Conservation (phyloP, 2,797 vertebrate species). For the Cyclopterus lumpus region DNA sequence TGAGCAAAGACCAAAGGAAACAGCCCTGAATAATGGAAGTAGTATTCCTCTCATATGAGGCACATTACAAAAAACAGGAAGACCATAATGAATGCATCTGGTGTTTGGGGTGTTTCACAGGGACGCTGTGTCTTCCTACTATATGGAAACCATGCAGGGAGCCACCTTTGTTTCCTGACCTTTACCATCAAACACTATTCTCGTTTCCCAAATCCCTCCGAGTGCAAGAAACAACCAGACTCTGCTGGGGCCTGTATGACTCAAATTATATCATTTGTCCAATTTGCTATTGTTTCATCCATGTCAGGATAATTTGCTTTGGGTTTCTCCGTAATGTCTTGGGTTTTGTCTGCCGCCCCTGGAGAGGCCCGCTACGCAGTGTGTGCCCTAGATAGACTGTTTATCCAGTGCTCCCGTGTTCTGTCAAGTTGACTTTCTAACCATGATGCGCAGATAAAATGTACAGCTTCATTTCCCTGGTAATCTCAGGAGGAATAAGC, state of each 20-base stretch:
- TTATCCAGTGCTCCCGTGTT: conserved; percentile 84
- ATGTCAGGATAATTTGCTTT: conserved; percentile 90
- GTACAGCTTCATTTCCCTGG: conserved; percentile 83
- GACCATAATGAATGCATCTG: conserved; percentile 81
- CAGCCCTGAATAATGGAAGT: conserved; percentile 72
- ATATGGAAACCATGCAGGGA: conserved; percentile 58
- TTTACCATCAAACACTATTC: conserved; percentile 86
- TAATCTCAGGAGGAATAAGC: conserved; percentile 72
- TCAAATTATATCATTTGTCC: conserved; percentile 90
- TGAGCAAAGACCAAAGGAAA: conserved; percentile 68
- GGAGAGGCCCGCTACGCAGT: conserved; percentile 79
- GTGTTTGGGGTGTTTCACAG: conserved; percentile 61
- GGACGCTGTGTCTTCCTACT: conserved; percentile 55
- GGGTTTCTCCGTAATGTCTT: conserved; percentile 85
- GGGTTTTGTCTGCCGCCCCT: conserved; percentile 80
- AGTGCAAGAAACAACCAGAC: conserved; percentile 77
- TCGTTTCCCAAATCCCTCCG: conserved; percentile 85
- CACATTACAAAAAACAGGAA: conserved; percentile 77
- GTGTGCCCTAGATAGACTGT: conserved; percentile 87
- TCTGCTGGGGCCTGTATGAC: conserved; percentile 85
- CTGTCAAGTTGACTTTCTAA: conserved; percentile 86
- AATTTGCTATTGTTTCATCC: conserved; percentile 90
- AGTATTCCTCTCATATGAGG: conserved; percentile 60
- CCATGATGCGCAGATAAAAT: conserved; percentile 84
- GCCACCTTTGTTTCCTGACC: conserved; percentile 82